phyloP scores from a whole-genome alignment of 2,113 vertebrate species.

The Ivindomyrus marchei region DNA sequence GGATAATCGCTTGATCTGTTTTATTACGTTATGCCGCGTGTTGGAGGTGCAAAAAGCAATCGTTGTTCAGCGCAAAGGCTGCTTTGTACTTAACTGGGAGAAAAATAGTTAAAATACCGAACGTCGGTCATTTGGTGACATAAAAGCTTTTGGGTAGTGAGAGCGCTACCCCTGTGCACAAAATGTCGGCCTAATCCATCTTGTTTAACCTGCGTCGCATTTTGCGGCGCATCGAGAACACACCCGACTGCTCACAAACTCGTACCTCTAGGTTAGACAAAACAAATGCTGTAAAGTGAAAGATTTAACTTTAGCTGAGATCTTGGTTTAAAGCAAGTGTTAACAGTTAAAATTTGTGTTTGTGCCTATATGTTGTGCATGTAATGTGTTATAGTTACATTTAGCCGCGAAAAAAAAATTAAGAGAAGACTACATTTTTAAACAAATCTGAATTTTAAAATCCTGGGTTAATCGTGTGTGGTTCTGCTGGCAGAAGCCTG shows the following conservation, averaged over 20 bases:
- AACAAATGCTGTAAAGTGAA: not conserved
- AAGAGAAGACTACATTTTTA: no score
- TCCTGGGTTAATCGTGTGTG: no score
- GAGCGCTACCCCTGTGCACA: not conserved
- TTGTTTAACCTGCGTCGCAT: not conserved
- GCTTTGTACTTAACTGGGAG: not conserved
- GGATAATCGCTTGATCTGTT: not conserved
- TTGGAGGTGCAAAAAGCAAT: not conserved
- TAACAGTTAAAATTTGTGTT: not conserved
- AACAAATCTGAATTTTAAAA: no score
- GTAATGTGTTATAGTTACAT: not conserved
- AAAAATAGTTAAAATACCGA: not conserved
- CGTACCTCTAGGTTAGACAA: not conserved
- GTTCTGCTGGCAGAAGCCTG: no score
- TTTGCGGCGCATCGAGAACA: not conserved
- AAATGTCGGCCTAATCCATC: not conserved
- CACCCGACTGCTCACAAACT: not conserved
- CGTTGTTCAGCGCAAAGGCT: not conserved
- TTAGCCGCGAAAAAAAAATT: not conserved
- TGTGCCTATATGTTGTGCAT: not conserved
- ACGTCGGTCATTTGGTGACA: not conserved
- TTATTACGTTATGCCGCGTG: not conserved
- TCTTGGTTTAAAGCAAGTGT: not conserved
- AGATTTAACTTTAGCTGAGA: not conserved
- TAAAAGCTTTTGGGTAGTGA: not conserved